Conservation (phyloP, 1,140 invertebrate genomes). For the Drosophila suzukii region DNA sequence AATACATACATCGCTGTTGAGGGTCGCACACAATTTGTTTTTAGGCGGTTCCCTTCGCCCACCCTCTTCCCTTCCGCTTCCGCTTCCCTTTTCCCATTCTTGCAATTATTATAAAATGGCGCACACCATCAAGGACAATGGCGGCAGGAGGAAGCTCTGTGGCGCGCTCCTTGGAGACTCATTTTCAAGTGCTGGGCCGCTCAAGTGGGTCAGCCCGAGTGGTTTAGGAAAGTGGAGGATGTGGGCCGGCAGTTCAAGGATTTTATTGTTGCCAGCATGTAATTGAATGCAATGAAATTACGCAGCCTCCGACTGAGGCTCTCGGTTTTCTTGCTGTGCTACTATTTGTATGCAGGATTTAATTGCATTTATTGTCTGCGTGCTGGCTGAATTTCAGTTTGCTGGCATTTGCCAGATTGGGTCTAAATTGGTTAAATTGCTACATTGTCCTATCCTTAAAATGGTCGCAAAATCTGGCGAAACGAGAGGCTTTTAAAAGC, state of each 20-base stretch:
- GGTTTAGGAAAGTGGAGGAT: conserved; percentile 32
- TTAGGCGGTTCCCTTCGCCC: conserved; percentile 43
- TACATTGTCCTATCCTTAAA: background rate
- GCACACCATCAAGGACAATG: conserved; percentile 46
- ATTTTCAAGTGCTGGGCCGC: conserved; percentile 78
- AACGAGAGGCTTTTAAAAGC: too few relatives aligned
- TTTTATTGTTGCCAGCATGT: conserved; percentile 75
- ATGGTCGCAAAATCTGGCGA: too few relatives aligned
- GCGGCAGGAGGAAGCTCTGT: conserved; percentile 49
- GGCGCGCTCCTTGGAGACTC: conserved; percentile 72
- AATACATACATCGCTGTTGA: conserved; percentile 66
- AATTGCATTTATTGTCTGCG: conserved; percentile 63
- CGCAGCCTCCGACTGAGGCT: conserved; percentile 24
- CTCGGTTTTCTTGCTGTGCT: conserved; percentile 4
- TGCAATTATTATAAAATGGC: conserved; percentile 81
- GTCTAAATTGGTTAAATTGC: conserved; percentile 9
- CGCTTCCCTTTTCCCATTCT: conserved; percentile 20
- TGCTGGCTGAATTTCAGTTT: conserved; percentile 25
- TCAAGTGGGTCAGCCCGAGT: conserved; percentile 73
- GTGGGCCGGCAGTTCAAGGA: conserved; percentile 67
- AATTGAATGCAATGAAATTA: conserved; percentile 77
- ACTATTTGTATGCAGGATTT: conserved; percentile 57
- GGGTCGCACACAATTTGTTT: conserved; percentile 58
- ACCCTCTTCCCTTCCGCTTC: conserved; percentile 7
- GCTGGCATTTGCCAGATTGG: conserved; percentile 1